A percentile compares a stretch with the other conserved stretches of the same genome.
Conservation (phyloP, 2,888 invertebrate species). For the Callyntrura guangdongensis region DNA sequence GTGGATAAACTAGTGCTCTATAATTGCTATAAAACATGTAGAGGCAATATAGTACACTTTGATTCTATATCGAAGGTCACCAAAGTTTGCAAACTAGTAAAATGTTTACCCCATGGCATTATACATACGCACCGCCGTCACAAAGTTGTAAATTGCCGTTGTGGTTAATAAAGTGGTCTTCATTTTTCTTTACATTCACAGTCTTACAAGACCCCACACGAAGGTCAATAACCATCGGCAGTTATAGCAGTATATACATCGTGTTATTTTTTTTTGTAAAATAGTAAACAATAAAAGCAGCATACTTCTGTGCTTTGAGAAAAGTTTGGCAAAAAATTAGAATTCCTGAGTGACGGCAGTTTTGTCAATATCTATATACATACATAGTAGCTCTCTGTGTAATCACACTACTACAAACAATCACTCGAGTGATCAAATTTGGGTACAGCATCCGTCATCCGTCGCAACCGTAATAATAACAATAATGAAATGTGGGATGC, state of each 20-base stretch:
- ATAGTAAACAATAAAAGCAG: not conserved
- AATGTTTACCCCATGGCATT: slow-evolving; percentile 27
- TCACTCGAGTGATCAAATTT: not conserved
- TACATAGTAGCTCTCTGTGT: not conserved
- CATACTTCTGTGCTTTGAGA: not conserved
- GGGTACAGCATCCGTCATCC: not conserved
- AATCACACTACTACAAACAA: not conserved
- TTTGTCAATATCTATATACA: slow-evolving; percentile 26
- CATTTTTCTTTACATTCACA: slow-evolving; percentile 37
- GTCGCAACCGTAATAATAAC: not conserved
- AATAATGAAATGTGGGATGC: slow-evolving; percentile 24
- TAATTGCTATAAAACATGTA: too few relatives aligned
- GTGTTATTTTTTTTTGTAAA: not conserved
- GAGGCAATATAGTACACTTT: not conserved
- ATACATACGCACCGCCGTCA: slow-evolving; percentile 15
- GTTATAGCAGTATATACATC: slow-evolving; percentile 30
- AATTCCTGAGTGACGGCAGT: not conserved
- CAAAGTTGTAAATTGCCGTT: slow-evolving; percentile 44
- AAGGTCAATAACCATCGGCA: slow-evolving; percentile 74
- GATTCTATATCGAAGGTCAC: slow-evolving; percentile 19
- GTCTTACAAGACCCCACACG: slow-evolving; percentile 66
- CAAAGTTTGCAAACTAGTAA: not conserved
- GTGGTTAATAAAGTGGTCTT: slow-evolving; percentile 60
- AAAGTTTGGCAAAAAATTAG: not conserved
- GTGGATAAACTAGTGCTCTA: too few relatives aligned